Base-by-base conservation (phyloP, 2,113 vertebrate genomes). In the Brachionichthys hirsutus region DNA sequence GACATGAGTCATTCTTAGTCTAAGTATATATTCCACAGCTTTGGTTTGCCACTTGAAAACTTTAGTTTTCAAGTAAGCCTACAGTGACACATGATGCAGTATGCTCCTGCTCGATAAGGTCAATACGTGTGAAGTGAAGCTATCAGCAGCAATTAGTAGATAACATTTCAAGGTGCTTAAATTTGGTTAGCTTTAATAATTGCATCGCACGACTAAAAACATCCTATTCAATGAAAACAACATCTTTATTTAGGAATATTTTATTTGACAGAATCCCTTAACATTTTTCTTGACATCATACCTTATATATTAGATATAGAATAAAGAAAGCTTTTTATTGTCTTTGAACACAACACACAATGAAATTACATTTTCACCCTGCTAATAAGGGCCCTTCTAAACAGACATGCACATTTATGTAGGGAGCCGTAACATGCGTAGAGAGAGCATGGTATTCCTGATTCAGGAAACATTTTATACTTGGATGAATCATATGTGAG, bases 91-190 rank as follows among this genome's bases (percentile, higher is more conserved):
- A 52, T 55, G 22, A 24, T 18, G 54, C 51, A 20, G 48, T 67
- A 57, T 38, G 19, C 43, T 2, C 9, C 36, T 2, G 52, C 64
- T 53, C 73, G 49, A 34, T 60, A 48, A 54, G 60, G 44, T 64
- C 38, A 60, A 62, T 56, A 70, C 66, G 67, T 2, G 54, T n/a
- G 35, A 22, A 45, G 64, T 49, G 14, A 66, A 54, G 72, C 22
- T 57, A 36, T 50, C 24, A 42, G 6, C 0, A 1, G 44, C 47
- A 55, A 43, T 47, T 36, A 63, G 6, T 30, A 9, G 1, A 63
- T 34, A 45, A 57, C 47, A 57, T 22, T 41, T 42, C 8, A 47
- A 50, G 54, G 54, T 24, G 19, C 47, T 61, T 41, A 44, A 50
- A n/a, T 36, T 66, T 17, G 61, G 68, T 34, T 42, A 51, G 0